Base-by-base conservation (phyloP, 2,797 vertebrate genomes). In the Cichlasoma orientale region DNA sequence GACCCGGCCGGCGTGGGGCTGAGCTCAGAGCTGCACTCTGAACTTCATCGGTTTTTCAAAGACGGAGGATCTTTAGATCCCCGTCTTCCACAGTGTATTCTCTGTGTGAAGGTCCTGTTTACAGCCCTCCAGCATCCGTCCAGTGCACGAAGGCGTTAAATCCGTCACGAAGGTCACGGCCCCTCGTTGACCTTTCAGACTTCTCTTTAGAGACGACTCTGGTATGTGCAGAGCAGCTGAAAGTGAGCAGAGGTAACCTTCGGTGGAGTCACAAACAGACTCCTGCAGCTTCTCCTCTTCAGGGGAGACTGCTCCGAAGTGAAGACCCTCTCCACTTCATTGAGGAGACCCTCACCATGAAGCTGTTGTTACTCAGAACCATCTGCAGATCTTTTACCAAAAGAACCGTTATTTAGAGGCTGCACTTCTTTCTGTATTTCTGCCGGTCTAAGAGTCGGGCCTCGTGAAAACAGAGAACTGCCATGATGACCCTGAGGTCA, bases 1-100 rank as follows among this genome's bases (percentile, higher is more conserved):
- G 63, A 56, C 85, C 88, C 23, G 86, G 87, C 78, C 72, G 61
- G 85, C 80, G 56, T 89, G 89, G 86, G 31, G 7, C 38, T 1
- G 9, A 23, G 1, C 3, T 14, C 38, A 11, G 59, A 47, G 23
- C 23, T 41, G 11, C 4, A 41, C 44, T 14, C 11, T 36, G 50
- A n/a, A 29, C 47, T 36, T 36, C 7, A 27, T 31, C 29, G 11
- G 38, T 3, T 41, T 6, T 23, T 36, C 23, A 12, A 3, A 23
- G 23, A 16, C 5, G 3, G 36, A 11, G 13, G 33, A 23, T 44
- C 41, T 44, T 44, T 14, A 16, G 41, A 14, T 16, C 41, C 12
- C 41, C 14, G 61, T 50, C 41, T 18, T 47, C 61, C 41, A 29
- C 41, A 50, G 41, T 18, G 44, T 47, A 29, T 12, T 59, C 33